Conservation (phyloP, 2,888 invertebrate species). For the Bembecia ichneumoniformis region DNA sequence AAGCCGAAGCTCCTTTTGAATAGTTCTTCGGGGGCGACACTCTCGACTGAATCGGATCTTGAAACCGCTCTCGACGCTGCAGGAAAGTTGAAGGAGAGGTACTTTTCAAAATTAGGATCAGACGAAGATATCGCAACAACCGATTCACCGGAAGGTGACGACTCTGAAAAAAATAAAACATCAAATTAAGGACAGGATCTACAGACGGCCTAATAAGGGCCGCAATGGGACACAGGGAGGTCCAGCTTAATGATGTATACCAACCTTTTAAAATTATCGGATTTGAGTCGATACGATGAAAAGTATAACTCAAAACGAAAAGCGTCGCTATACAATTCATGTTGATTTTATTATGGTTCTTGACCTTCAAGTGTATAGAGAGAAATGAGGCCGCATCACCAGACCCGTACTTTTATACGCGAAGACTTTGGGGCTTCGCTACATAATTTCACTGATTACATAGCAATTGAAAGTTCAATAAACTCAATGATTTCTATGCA, state of each 20-base stretch:
- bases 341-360: conserved; percentile 3
- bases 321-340: background rate
- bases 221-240: no score
- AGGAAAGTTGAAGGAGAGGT: conserved; percentile 16
- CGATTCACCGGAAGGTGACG: conserved; percentile 37
- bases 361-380: conserved; percentile 7
- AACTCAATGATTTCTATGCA: conserved; percentile 6
- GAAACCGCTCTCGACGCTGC: conserved; percentile 12
- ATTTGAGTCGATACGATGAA: conserved; percentile 16
- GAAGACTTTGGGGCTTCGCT: conserved; percentile 4
- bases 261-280: conserved; percentile 42
- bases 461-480: conserved; percentile 12
- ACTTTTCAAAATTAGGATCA: conserved; percentile 35
- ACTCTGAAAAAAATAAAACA: conserved; percentile 24
- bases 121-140: conserved; percentile 42
- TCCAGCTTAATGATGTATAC: conserved; percentile 7
- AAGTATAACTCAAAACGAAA: conserved; percentile 10
- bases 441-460: conserved; percentile 14
- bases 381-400: conserved; percentile 9
- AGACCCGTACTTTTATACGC: conserved; percentile 14
- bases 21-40: conserved; percentile 8
- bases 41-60: conserved; percentile 7
- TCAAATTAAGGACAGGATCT: conserved; percentile 1
- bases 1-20: conserved; percentile 27
- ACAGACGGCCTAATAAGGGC: background rate